A percentile compares a stretch with the other conserved stretches of the same genome.
Evolutionary conservation across 1,140 invertebrate species (phyloP).

Genomic region (Ostrea edulis): DNA sequence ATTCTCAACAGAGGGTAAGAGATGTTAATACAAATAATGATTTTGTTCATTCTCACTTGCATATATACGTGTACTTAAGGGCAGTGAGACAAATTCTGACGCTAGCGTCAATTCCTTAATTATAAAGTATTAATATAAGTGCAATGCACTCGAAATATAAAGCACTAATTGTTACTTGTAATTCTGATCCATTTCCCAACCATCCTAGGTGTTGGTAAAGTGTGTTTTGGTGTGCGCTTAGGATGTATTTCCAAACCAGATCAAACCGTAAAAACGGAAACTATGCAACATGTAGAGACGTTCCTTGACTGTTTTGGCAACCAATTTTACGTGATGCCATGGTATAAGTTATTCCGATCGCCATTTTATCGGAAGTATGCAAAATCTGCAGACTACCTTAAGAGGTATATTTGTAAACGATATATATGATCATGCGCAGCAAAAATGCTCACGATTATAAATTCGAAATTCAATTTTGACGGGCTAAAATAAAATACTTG

Average conservation of each 20-base stretch:
- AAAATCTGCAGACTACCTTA: slow-evolving; percentile 23
- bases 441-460: background rate
- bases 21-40: no score
- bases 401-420: background rate
- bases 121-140: no score
- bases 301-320: slow-evolving; percentile 40
- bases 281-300: slow-evolving; percentile 41
- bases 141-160: no score
- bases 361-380: slow-evolving; percentile 39
- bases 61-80: no score
- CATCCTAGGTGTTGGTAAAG: slow-evolving; percentile 31
- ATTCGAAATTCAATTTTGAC: no score
- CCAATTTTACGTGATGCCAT: slow-evolving; percentile 19
- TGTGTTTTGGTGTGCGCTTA: slow-evolving; percentile 43
- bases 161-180: background rate
- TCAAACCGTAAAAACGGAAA: background rate
- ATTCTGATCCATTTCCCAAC: background rate
- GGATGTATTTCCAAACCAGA: slow-evolving; percentile 37
- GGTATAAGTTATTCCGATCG: slow-evolving; percentile 23
- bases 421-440: background rate
- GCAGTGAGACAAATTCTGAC: no score
- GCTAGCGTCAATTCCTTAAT: no score
- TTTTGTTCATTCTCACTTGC: no score
- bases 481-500: no score
- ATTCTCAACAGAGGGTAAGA: slow-evolving; percentile 49